A percentile compares a stretch with the other conserved stretches of the same genome.
Evolutionary conservation across 2,888 invertebrate species (phyloP).

Genomic region (Drosophila emarginata): DNA sequence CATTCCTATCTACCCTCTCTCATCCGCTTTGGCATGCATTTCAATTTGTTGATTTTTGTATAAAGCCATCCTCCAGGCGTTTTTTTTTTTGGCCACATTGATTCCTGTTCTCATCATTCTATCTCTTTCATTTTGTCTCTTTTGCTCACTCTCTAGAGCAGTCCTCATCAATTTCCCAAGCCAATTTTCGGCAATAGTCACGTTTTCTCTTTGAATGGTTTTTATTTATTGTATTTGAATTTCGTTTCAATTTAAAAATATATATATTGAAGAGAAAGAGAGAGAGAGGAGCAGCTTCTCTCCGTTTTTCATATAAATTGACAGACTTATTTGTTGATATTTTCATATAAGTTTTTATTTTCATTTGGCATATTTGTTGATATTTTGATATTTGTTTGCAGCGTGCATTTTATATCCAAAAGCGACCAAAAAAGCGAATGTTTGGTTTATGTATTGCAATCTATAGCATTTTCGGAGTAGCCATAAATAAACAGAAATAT

Average conservation of each 20-base stretch:
- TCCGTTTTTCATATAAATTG: constrained; percentile 2
- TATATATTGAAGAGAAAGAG: neutral
- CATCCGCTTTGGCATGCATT: neutral
- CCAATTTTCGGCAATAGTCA: constrained; percentile 14
- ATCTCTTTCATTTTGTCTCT: neutral
- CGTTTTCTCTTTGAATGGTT: constrained; percentile 13
- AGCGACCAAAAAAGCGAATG: neutral
- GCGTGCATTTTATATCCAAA: constrained; percentile 6
- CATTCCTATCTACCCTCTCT: neutral
- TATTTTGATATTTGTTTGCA: constrained; percentile 16
- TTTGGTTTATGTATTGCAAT: constrained; percentile 3
- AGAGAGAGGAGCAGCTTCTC: neutral
- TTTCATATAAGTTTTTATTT: constrained; percentile 7
- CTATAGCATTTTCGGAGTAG: neutral
- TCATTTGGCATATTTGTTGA: neutral
- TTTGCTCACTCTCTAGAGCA: neutral
- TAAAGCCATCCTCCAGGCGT: constrained; percentile 1
- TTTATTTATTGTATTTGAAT: constrained; percentile 14
- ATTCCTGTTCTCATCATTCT: neutral
- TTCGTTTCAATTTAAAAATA: constrained; percentile 14
- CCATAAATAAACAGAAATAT: constrained; percentile 6
- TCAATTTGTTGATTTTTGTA: constrained; percentile 8
- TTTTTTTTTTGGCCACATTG: neutral
- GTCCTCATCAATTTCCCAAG: constrained; percentile 9
- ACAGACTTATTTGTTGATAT: constrained; percentile 15